Conservation (phyloP, 2,888 invertebrate genomes). For the Globia sparganii region DNA sequence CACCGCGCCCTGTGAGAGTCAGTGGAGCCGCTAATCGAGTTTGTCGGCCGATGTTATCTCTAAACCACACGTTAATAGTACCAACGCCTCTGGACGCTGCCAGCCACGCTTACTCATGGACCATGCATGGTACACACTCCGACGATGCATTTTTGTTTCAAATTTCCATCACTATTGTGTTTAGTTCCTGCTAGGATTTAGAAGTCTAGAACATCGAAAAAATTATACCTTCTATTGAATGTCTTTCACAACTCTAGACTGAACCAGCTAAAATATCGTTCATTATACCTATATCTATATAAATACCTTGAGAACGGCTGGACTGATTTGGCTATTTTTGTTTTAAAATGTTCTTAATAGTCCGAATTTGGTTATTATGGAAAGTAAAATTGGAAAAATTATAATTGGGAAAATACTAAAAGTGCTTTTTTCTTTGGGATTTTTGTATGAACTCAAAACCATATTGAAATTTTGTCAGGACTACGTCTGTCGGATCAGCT, state of each 20-base stretch:
- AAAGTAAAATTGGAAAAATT: neutral
- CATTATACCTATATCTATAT: neutral
- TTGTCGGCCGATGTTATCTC: constrained; percentile 90
- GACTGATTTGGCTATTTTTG: neutral
- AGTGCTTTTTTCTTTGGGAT: neutral
- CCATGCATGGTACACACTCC: constrained; percentile 22
- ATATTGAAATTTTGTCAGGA: neutral
- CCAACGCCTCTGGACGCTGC: constrained; percentile 77
- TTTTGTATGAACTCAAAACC: neutral
- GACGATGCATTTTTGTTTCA: constrained; percentile 40
- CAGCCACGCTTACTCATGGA: constrained; percentile 57
- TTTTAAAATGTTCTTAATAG: neutral
- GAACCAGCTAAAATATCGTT: neutral
- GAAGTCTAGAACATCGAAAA: neutral
- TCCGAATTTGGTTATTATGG: neutral
- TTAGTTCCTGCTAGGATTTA: constrained; percentile 10
- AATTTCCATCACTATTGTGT: constrained; percentile 24
- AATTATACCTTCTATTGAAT: neutral
- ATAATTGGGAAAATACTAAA: neutral
- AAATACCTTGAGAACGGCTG: no score
- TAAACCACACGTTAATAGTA: constrained; percentile 88
- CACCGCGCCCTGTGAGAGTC: constrained; percentile 71
- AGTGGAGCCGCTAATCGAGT: constrained; percentile 89
- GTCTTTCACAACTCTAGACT: neutral
- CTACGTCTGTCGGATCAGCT: neutral